Evolutionary conservation across 2,113 vertebrate genomes (phyloP), one percentile per base, ranked within the genome.

Genomic region (Colaptes auratus): DNA sequence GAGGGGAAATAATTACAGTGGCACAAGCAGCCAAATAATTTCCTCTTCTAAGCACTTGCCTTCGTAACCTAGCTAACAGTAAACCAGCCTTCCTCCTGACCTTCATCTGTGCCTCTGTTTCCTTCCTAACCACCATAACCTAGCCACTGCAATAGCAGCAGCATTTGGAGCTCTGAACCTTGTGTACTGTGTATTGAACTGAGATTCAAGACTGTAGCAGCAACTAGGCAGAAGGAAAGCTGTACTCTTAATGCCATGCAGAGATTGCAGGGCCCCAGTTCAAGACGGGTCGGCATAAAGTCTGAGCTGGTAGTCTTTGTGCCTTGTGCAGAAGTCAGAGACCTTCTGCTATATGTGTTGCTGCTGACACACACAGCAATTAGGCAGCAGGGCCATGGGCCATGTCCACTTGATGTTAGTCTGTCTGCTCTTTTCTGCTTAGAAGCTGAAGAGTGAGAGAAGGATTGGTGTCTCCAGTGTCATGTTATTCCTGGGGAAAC

Each of bases 41-140:
- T 91, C 67, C n/a, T 89, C 46, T 50, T 88, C 67, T 66, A 79
- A 88, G 50, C 35, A 16, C 15, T 82, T 83, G 42, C 24, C 48
- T 81, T 90, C 77, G 64, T 73, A 89, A 88, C 69, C 24, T 88
- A 88, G 50, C 33, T 83, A 90, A 79, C 39, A 81, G 17, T 88
- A 69, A 85, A 61, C 6, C 7, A 3, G 23, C 46, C 55, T 70
- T 86, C 58, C 25, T 71, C 33, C 39, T 6, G 3, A 78, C 61
- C 28, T 74, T 33, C 56, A 4, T 65, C 31, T 18, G 12, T 69
- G 15, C 56, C 15, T 76, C 42, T 31, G 20, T 42, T 48, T 36
- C 44, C 76, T 27, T 13, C 8, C 58, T 60, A 30, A 72, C 3
- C 20, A 24, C 23, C 23, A 13, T 52, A 24, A 52, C 50, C 50